Evolutionary conservation across 2,888 invertebrate species (phyloP), one percentile per base, ranked within the genome.

Genomic region (Limnephilus auricula): DNA sequence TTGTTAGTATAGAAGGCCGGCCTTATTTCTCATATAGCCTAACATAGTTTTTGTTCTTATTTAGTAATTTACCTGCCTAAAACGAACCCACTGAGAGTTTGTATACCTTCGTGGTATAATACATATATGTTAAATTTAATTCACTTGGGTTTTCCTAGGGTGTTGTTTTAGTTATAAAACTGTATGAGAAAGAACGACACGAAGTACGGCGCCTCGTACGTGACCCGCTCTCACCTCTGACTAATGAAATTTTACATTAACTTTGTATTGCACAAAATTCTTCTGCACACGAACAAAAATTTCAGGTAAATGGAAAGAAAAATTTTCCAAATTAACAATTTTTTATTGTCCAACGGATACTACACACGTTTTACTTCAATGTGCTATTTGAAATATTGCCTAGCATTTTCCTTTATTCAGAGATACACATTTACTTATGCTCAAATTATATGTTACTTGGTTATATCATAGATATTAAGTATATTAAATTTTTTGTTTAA

Each of bases 161-260:
- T 65, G 18, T 65, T 65, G 50, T 65, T 65, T 65, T 6, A 5
- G 18, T 65, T 18, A 65, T 18, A 65, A 25, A 18, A 65, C 25
- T 65, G 25, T 18, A 65, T 25, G 50, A 79, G 30, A 79, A 79
- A 79, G 79, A 25, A 83, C 31, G 65, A 86, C 50, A 65, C 65
- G 50, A 50, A 86, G 85, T 50, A 45, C 45, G 85, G 40, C 85
- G 13, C 30, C 45, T 32, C 40, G 86, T 50, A 86, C 86, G 86
- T 86, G 86, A 65, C 50, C 50, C 50, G 30, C 50, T 25, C 50
- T 32, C 50, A 50, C 86, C 45, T 50, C 31, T 65, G 40, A 50
- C 50, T 86, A 86, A 86, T 86, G 86, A 86, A 86, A 86, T 86
- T 86, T 50, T 86, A 45, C 50, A 50, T 45, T 50, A 45, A 32